These are phyloP conservation scores for Actinostola sp. DNA, from an alignment of 92 coral and sea anemone genomes.

Conservation along the genomic window DNA sequence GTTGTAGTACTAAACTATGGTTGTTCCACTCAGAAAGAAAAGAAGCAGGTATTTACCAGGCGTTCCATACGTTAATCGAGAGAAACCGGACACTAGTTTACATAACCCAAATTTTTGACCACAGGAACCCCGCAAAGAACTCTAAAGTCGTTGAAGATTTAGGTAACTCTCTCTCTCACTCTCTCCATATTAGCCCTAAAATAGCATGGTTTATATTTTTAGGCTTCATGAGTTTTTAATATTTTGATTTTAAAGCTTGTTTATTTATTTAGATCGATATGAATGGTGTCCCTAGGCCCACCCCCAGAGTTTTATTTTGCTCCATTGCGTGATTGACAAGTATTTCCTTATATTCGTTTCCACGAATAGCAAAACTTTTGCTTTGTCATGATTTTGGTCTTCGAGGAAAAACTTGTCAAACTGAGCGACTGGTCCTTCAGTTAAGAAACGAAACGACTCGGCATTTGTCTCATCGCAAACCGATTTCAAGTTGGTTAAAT, in stretches of 20 bases:
- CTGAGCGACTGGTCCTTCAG: not conserved
- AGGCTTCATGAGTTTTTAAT: no score
- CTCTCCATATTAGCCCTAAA: no score
- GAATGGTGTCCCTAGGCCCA: no score
- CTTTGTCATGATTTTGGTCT: not conserved
- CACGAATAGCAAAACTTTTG: not conserved
- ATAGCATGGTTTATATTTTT: no score
- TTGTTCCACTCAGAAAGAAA: not conserved
- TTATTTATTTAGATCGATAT: no score
- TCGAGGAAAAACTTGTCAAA: not conserved
- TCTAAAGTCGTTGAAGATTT: no score
- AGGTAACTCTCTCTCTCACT: no score
- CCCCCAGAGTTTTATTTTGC: no score
- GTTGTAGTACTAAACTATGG: no score
- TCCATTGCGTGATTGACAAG: no score
- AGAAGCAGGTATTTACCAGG: conserved; percentile 5
- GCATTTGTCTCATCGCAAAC: not conserved
- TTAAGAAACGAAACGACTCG: not conserved
- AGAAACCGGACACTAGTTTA: conserved; percentile 26
- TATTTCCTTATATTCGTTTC: no score
- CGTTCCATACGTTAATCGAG: not conserved
- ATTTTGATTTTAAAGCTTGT: no score
- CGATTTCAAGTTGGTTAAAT: not conserved
- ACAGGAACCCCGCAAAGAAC: conserved; percentile 17
- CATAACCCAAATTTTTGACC: not conserved